These are phyloP conservation scores for Scolanthus callimorphus DNA, from an alignment of 92 coral and sea anemone genomes.

Conservation along the genomic window DNA sequence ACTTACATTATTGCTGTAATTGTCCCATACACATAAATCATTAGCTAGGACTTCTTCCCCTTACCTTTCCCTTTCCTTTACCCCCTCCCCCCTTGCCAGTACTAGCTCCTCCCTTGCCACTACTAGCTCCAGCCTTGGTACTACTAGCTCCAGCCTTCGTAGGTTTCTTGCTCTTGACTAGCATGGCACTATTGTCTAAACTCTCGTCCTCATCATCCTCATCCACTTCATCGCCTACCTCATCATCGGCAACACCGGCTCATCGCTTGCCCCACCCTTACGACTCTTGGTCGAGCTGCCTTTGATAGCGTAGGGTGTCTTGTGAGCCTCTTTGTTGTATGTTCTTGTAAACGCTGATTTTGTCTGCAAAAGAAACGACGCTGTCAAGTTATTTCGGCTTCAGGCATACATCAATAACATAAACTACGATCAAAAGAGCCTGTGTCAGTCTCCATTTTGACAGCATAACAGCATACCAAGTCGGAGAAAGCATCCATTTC, in stretches of 20 bases:
- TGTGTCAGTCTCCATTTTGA: too few relatives aligned
- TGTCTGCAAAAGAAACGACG: conserved; percentile 31
- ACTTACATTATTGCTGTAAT: too few relatives aligned
- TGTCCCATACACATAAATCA: too few relatives aligned
- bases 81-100: conserved; percentile 26
- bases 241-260: conserved; percentile 25
- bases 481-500: too few relatives aligned
- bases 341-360: conserved; percentile 89
- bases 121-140: conserved; percentile 17
- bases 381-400: too few relatives aligned
- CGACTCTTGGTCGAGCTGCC: conserved; percentile 60
- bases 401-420: not conserved
- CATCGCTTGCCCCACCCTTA: conserved; percentile 21
- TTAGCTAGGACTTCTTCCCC: conserved; percentile 28
- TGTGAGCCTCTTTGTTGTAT: conserved; percentile 84
- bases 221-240: conserved; percentile 24
- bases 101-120: conserved; percentile 35
- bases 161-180: conserved; percentile 49
- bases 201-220: conserved; percentile 49
- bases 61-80: conserved; percentile 64
- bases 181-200: conserved; percentile 74
- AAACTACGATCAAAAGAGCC: too few relatives aligned
- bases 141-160: conserved; percentile 27
- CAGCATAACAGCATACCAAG: too few relatives aligned
- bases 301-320: conserved; percentile 75